Evolutionary conservation across 2,113 vertebrate species (phyloP), one percentile per base, ranked within the genome.

Genomic region (Brachionichthys hirsutus): DNA sequence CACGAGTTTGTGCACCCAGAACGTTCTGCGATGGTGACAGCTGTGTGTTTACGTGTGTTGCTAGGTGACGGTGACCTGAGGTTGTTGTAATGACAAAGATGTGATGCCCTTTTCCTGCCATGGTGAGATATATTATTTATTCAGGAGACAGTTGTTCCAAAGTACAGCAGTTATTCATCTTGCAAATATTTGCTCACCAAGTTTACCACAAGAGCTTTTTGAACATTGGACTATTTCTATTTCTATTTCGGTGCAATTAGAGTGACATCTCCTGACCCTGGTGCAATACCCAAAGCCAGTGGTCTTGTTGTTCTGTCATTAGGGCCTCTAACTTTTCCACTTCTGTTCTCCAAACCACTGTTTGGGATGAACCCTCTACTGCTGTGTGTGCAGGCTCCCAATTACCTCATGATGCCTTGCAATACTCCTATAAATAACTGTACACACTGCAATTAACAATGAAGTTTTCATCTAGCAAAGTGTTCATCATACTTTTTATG

Each of bases 241-340:
- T 49, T 49, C 34, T 65, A 30, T 9, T n/a, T 78, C 40, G 42
- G 54, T 41, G 56, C 62, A 71, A 58, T 70, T 56, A 62, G 42
- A 77, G 43, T 71, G 46, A 80, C 70, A 80, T 79, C 51, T 9
- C 2, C 9, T 75, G 74, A 85, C 83, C 80, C 75, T 13, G 58
- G 46, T 46, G 49, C 66, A 73, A 67, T 34, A 38, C 34, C 73
- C 62, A 61, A 55, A 67, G 75, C 50, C 58, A 49, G 60, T 45
- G 61, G 46, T 62, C 70, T 61, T 30, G 13, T 67, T 70, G 54
- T 44, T 73, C 54, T 82, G 62, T 70, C 67, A 54, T 75, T 70
- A 57, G 6, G 59, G 48, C 65, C 59, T 43, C 18, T 14, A 56
- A 60, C 30, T 58, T 85, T 83, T 82, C 81, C 75, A 69, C 59